Evolutionary conservation across 2,797 vertebrate species (phyloP).

Genomic region (Gadopsis marmoratus): DNA sequence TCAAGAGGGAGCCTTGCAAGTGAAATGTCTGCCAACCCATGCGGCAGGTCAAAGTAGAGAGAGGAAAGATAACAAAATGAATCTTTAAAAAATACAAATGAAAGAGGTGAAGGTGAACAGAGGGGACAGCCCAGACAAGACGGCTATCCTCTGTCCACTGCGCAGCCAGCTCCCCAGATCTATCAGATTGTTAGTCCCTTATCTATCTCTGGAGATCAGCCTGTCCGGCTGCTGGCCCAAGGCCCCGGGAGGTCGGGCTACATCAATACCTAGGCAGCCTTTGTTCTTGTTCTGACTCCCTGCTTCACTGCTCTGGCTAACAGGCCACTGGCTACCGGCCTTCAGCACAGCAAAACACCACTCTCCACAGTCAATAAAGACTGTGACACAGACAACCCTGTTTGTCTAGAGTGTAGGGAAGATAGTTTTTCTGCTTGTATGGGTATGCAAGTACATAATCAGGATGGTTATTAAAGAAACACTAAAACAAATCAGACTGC

Average conservation of each 20-base stretch:
- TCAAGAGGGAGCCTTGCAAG: conserved; percentile 63
- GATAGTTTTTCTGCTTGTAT: conserved; percentile 26
- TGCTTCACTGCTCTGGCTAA: conserved; percentile 74
- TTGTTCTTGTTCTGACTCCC: conserved; percentile 87
- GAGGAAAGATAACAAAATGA: conserved; percentile 69
- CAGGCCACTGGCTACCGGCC: conserved; percentile 61
- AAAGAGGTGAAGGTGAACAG: conserved; percentile 82
- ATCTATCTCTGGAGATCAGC: conserved; percentile 91
- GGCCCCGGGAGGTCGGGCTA: conserved; percentile 77
- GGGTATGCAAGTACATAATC: conserved; percentile 16
- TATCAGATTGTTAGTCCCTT: conserved; percentile 89
- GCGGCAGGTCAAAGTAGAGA: conserved; percentile 61
- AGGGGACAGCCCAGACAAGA: conserved; percentile 44
- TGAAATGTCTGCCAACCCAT: conserved; percentile 43
- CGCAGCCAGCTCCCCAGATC: conserved; percentile 86
- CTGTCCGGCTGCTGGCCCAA: conserved; percentile 86
- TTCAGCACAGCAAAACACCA: conserved; percentile 41
- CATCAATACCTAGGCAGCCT: conserved; percentile 86
- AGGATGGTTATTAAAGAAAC: conserved; percentile 11
- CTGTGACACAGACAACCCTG: conserved; percentile 56
- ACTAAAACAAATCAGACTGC: not conserved
- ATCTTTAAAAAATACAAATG: conserved; percentile 48
- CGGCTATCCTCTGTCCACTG: conserved; percentile 45
- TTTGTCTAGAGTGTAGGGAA: conserved; percentile 7
- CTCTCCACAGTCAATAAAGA: conserved; percentile 65